Percentiles rank a stretch among this genome's conserved stretches.
These are phyloP conservation scores for Ardeotis arabs DNA, from an alignment of 2,113 vertebrate genomes.

Conservation along the genomic window DNA sequence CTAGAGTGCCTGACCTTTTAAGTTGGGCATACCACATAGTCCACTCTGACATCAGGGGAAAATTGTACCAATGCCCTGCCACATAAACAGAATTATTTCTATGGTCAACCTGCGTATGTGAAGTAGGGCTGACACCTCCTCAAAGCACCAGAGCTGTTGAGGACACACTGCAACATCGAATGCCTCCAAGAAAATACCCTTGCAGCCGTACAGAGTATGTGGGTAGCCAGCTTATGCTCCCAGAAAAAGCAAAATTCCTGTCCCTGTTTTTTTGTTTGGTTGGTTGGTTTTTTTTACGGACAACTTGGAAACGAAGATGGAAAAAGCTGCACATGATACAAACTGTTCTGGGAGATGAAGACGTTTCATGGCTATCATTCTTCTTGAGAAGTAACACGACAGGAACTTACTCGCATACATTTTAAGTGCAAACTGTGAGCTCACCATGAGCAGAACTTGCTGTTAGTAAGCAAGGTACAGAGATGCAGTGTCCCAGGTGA, in stretches of 20 bases:
- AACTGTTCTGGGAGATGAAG: neutral
- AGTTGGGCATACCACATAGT: neutral
- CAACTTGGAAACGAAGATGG: neutral
- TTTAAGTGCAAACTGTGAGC: neutral
- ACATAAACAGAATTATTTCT: neutral
- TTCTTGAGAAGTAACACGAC: neutral
- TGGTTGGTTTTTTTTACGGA: neutral
- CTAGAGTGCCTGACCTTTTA: constrained; percentile 10
- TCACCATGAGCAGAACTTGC: neutral
- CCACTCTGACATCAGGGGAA: constrained; percentile 2
- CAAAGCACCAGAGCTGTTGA: neutral
- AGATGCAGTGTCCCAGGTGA: neutral
- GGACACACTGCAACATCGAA: neutral
- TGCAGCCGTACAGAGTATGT: neutral
- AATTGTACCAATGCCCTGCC: neutral
- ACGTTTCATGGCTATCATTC: neutral
- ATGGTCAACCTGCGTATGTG: neutral
- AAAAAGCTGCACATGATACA: neutral
- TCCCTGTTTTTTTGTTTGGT: too few relatives aligned
- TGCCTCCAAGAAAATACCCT: neutral
- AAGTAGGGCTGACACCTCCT: neutral
- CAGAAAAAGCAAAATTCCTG: neutral
- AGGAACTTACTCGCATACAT: neutral
- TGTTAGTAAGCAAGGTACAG: neutral
- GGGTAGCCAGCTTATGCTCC: neutral